Conservation (phyloP, 2,888 invertebrate species). For the Erynnis tages region DNA sequence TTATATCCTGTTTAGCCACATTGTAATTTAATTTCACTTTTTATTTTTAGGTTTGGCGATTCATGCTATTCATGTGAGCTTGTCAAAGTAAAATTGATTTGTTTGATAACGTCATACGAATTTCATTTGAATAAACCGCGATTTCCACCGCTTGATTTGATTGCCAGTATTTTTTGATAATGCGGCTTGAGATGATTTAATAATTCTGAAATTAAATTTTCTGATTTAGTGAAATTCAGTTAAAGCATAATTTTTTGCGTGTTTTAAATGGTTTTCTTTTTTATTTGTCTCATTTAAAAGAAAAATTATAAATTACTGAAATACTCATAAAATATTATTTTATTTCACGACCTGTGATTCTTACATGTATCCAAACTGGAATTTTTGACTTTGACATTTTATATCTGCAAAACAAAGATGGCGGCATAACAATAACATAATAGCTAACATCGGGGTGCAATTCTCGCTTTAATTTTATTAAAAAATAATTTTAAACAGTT, state of each 20-base stretch:
- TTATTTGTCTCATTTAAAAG: no score
- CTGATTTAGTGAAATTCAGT: no score
- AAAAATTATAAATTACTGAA: no score
- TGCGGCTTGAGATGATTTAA: no score
- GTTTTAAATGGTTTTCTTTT: no score
- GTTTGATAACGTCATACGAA: conserved; percentile 42
- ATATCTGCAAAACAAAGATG: conserved; percentile 30
- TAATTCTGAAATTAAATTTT: no score
- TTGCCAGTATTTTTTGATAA: conserved; percentile 33
- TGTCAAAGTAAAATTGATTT: conserved; percentile 53
- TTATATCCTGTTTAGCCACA: conserved; percentile 67
- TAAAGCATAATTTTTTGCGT: no score
- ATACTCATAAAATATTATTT: no score
- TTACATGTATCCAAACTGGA: no score
- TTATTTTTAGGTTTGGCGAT: conserved; percentile 52
- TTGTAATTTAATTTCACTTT: conserved; percentile 54
- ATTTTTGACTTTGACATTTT: conserved; percentile 3
- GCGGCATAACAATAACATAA: conserved; percentile 36
- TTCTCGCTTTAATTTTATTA: conserved; percentile 19
- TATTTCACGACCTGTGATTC: no score
- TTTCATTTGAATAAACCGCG: conserved; percentile 49
- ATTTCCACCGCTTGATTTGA: conserved; percentile 31
- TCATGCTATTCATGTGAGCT: conserved; percentile 65
- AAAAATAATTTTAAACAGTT: conserved; percentile 10
- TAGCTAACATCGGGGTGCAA: conserved; percentile 1